Base-by-base conservation (phyloP, 2,888 invertebrate species). In the Sarcophaga caerulescens region DNA sequence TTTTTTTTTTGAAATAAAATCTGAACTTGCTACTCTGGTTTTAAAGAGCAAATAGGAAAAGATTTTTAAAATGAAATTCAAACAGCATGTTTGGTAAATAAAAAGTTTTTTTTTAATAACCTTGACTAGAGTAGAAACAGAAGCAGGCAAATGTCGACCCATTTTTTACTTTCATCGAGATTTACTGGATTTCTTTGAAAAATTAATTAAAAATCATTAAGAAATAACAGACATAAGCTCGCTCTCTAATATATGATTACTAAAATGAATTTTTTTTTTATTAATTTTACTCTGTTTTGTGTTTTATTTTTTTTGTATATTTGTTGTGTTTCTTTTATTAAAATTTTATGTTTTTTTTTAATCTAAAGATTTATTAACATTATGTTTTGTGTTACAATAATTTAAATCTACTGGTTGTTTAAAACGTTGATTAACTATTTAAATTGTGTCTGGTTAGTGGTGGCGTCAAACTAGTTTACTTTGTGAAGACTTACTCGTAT, bases 351-450 rank as follows among this genome's bases (percentile, higher is more conserved):
- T 19, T 25, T 57, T 45, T 65, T 73, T 57, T 65, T 68, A 71
- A 84, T 81, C 62, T 78, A 74, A 77, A 86, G 80, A 86, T 86
- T 84, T 78, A 81, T 79, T 83, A 73, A 19, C 35, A 69, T 69
- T 35, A 35, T 35, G 35, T 35, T 35, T 35, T 35, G 35, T 52
- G 12, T 44, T 68, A 74, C 25, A 78, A 74, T 85, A 35, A 60
- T 70, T 77, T 78, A 81, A 75, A 71, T 81, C 75, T 86, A 86
- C 75, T 77, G 81, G 81, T 84, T 86, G 71, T 65, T 60, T 14
- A 25, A n/a, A 52, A 23, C 44, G 17, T 57, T 65, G 35, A 52
- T 70, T 35, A 14, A 12, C 11, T 70, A 70, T 76, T 57, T 10
- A 35, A 35, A 35, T 35, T 35, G 35, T 35, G 35, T 60, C 63